phyloP scores from a whole-genome alignment of 1,140 invertebrate genomes.

The Colletes gigas region DNA sequence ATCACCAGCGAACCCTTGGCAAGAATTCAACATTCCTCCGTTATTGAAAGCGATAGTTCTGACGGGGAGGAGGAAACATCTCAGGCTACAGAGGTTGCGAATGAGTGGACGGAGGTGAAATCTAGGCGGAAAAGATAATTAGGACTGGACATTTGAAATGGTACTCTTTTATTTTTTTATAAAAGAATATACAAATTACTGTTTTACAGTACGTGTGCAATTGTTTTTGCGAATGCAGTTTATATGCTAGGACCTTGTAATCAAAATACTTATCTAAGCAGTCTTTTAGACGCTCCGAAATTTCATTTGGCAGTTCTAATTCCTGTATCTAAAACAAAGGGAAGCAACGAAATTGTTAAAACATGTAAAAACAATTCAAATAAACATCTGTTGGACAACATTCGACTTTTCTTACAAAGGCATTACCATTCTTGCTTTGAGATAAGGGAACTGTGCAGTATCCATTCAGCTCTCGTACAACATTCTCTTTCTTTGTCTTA shows the following conservation, averaged over 20 bases:
- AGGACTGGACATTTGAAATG: constrained; percentile 6
- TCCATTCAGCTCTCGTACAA: constrained; percentile 63
- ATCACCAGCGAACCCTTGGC: constrained; percentile 24
- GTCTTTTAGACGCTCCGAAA: constrained; percentile 42
- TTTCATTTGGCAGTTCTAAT: constrained; percentile 42
- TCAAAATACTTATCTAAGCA: constrained; percentile 58
- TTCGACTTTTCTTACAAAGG: neutral
- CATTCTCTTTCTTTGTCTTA: constrained; percentile 60
- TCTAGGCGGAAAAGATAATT: constrained; percentile 64
- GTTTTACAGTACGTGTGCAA: constrained; percentile 27
- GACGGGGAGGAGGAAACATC: constrained; percentile 41
- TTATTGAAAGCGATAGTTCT: constrained; percentile 22
- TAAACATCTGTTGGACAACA: neutral
- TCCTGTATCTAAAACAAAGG: constrained; percentile 40
- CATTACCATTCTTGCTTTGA: constrained; percentile 47
- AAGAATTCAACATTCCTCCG: neutral
- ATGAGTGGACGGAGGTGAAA: constrained; percentile 67
- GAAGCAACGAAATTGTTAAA: neutral
- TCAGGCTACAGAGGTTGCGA: constrained; percentile 45
- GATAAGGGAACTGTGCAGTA: constrained; percentile 63
- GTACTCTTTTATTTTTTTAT: constrained; percentile 47
- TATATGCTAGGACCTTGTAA: constrained; percentile 33
- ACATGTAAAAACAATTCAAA: neutral
- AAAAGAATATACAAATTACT: constrained; percentile 44
- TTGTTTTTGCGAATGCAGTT: constrained; percentile 34